Percentiles rank a stretch among this genome's conserved stretches.
Evolutionary conservation across 2,797 vertebrate species (phyloP).

Genomic region (Hippocampus kuda): DNA sequence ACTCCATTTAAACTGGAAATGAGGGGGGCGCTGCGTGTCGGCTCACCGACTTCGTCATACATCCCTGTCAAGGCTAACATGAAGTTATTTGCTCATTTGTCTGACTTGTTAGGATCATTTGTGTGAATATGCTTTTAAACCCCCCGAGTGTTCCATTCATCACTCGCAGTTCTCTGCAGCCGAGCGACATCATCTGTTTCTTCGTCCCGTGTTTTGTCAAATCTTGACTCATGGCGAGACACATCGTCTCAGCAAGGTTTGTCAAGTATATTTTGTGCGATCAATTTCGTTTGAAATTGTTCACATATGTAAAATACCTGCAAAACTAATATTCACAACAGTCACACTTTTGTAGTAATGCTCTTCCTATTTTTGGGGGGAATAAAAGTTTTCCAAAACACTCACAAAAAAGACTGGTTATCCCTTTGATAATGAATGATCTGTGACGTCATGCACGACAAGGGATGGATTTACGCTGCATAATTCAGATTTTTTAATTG

Average conservation of each 20-base stretch:
- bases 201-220: constrained; percentile 45
- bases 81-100: constrained; percentile 63
- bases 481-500: too few species aligned
- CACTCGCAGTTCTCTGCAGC: constrained; percentile 52
- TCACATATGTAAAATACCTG: background rate
- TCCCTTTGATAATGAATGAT: too few species aligned
- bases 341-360: background rate
- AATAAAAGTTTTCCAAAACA: background rate
- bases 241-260: constrained; percentile 38
- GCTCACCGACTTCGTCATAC: constrained; percentile 44
- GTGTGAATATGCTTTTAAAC: constrained; percentile 61
- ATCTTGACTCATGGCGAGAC: constrained; percentile 49
- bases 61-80: constrained; percentile 57
- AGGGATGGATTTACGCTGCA: too few species aligned
- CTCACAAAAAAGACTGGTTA: background rate
- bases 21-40: constrained; percentile 33
- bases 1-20: constrained; percentile 50
- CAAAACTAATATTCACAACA: background rate
- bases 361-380: background rate
- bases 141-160: constrained; percentile 61
- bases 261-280: constrained; percentile 22
- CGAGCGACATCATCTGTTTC: constrained; percentile 45
- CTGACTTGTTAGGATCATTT: constrained; percentile 61
- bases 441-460: background rate
- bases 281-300: background rate